Evolutionary conservation across 1,140 invertebrate genomes (phyloP).

Genomic region (Lanistes nyassanus): DNA sequence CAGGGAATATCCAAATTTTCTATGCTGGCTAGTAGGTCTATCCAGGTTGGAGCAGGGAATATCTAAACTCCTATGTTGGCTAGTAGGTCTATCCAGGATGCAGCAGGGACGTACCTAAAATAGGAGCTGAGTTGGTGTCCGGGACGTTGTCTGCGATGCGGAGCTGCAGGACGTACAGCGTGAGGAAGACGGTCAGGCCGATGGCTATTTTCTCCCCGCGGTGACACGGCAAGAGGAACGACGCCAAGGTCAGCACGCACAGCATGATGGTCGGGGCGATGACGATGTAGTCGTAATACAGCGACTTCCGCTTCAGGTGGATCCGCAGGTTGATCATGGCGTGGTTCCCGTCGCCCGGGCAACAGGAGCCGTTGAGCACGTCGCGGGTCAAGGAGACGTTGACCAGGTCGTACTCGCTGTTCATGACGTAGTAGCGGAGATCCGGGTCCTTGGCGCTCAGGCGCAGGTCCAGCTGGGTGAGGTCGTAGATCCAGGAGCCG

Average conservation of each 20-base stretch:
- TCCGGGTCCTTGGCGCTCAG: slow-evolving; percentile 41
- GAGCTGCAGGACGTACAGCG: slow-evolving; percentile 64
- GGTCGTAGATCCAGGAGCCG: slow-evolving; percentile 98
- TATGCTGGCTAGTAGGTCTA: no score
- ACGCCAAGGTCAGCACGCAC: slow-evolving; percentile 61
- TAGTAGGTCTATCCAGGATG: no score
- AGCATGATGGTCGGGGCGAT: slow-evolving; percentile 65
- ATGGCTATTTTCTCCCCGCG: slow-evolving; percentile 65
- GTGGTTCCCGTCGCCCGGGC: slow-evolving; percentile 51
- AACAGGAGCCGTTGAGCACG: slow-evolving; percentile 46
- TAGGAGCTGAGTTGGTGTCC: slow-evolving; percentile 64
- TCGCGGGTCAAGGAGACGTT: slow-evolving; percentile 29
- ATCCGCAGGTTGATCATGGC: slow-evolving; percentile 54
- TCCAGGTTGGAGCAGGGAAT: no score
- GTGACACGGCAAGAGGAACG: slow-evolving; percentile 63
- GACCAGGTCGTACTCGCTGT: slow-evolving; percentile 54
- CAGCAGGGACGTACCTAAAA: slow-evolving; percentile 55
- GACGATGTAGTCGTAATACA: slow-evolving; percentile 65
- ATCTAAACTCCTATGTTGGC: no score
- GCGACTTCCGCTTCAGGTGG: slow-evolving; percentile 54
- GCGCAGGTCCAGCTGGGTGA: slow-evolving; percentile 79
- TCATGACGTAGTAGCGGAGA: slow-evolving; percentile 52
- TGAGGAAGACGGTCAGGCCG: slow-evolving; percentile 65
- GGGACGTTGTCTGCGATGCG: slow-evolving; percentile 66
- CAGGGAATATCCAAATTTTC: no score